These are phyloP conservation scores for Cynopterus brachyotis DNA, from an alignment of 2,113 vertebrate genomes.

Conservation along the genomic window DNA sequence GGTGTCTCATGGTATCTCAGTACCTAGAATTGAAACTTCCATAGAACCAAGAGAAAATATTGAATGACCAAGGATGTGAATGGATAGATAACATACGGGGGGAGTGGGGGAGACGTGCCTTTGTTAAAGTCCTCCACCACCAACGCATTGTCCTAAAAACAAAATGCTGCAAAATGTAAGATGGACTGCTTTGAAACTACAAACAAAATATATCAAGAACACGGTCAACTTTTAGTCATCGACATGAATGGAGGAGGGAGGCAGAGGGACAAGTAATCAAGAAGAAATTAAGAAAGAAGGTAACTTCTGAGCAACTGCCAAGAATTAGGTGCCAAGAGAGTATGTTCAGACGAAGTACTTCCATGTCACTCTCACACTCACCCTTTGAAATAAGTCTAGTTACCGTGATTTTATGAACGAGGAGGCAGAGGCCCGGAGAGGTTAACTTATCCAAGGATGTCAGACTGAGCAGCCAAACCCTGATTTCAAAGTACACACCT, in stretches of 20 bases:
- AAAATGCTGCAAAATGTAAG: not conserved
- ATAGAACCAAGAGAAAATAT: not conserved
- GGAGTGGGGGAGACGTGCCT: rapidly evolving
- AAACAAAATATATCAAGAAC: not conserved
- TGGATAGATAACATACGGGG: rapidly evolving
- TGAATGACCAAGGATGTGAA: not conserved
- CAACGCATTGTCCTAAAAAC: too few relatives aligned
- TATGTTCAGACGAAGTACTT: not conserved
- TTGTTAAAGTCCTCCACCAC: not conserved
- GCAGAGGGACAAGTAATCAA: not conserved
- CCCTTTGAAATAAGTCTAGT: not conserved
- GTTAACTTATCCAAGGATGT: not conserved
- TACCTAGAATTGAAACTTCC: not conserved
- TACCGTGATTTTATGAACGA: rapidly evolving
- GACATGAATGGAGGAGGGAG: not conserved
- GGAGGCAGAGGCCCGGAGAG: not conserved
- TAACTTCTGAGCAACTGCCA: not conserved
- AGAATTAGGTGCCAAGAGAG: not conserved
- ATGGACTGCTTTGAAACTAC: not conserved
- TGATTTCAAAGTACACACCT: not conserved
- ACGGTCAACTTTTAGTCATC: not conserved
- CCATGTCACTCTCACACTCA: not conserved
- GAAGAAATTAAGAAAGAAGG: too few relatives aligned
- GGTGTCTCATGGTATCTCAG: not conserved
- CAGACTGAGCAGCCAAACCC: too few relatives aligned